Evolutionary conservation across 64 coral and sea anemone species (phyloP), one percentile per base, ranked within the genome.

Genomic region (Pachyseris speciosa): DNA sequence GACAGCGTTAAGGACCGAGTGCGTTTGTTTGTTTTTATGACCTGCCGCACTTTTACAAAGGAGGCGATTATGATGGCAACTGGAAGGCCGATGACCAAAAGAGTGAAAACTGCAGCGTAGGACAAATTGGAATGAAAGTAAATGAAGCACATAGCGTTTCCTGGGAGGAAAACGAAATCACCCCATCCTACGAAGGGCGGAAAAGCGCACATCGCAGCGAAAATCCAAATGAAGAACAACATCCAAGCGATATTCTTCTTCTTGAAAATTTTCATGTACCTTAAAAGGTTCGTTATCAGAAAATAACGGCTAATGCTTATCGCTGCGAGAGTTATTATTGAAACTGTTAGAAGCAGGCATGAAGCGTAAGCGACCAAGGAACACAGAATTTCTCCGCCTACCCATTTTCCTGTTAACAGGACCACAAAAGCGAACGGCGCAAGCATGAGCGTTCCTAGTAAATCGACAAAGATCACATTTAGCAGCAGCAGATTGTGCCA

Each of bases 401-500:
- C 37, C 93, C 88, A 95, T 41, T 37, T 49, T 20, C 93, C 93
- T 22, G 41, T 68, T 29, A 61, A 12, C 26, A 95, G 79, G 4
- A 95, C 93, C 22, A 22, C 37, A 40, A 95, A 69, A 24, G 51
- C 63, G 61, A 86, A 90, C 5, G 88, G 69, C 61, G 80, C 75
- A 42, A 70, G 85, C 25, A 80, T 17, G n/a, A 86, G 2, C 0
- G 79, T 89, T 1, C 69, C 81, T 20, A 95, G 61, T 16, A 95
- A 83, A 70, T 95, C 93, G 26, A 90, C 67, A 1, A 95, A 41
- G 12, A 95, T 91, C 6, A 95, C 69, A 39, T 95, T 95, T n/a
- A 95, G 49, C 29, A 90, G 84, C 8, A 95, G 72, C 17, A 95
- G 33, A 64, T 95, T 95, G 72, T 91, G 94, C 94, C 94, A 95